phyloP scores from a whole-genome alignment of 2,113 vertebrate genomes.

The rabbit (Oryctolagus cuniculus) region mOryCun1.1 NC_091438.1:78925001-78925500 shows the following conservation, averaged over 20 bases:
- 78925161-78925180: constrained; percentile 3
- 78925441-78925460: constrained; percentile 81
- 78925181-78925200: constrained; percentile 90
- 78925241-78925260: constrained; percentile 95
- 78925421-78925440: neutral
- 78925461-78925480: constrained; percentile 83
- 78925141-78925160: constrained; percentile 9
- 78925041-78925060: neutral
- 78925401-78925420: constrained; percentile 76
- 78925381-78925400: constrained; percentile 74
- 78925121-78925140: neutral
- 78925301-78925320: constrained; percentile 68
- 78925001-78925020: too few species aligned
- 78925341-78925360: constrained; percentile 77
- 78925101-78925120: too few species aligned
- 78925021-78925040: neutral
- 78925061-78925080: neutral
- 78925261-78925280: constrained; percentile 98
- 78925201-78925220: constrained; percentile 92
- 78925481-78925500: constrained; percentile 87
- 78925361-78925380: constrained; percentile 73
- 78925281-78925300: constrained; percentile 96
- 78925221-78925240: constrained; percentile 96
- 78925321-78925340: neutral
- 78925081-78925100: neutral